phyloP scores from a whole-genome alignment of 2,797 vertebrate genomes.

The Sebastes taczanowskii region DNA sequence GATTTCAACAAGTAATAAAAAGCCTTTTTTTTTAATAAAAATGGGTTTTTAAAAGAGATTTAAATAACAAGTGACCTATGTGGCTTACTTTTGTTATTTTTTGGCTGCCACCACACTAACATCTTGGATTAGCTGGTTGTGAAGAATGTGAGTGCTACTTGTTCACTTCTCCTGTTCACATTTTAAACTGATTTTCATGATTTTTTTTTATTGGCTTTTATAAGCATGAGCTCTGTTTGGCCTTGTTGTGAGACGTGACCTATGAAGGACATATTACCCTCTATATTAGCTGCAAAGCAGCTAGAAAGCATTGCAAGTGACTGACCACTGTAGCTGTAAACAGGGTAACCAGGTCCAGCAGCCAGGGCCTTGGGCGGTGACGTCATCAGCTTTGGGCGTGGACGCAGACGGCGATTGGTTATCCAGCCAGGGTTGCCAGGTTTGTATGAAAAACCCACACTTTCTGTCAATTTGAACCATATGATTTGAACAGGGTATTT shows the following conservation, averaged over 20 bases:
- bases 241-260: not conserved
- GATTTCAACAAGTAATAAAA: not conserved
- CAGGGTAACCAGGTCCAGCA: conserved; percentile 8
- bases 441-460: conserved; percentile 12
- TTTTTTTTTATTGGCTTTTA: not conserved
- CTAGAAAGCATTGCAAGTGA: not conserved
- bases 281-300: not conserved
- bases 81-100: not conserved
- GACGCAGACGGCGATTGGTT: conserved; percentile 26
- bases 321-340: not conserved
- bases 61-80: not conserved
- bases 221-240: not conserved
- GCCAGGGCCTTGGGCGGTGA: conserved; percentile 23
- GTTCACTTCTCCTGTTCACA: not conserved
- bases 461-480: not conserved
- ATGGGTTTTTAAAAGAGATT: too few relatives aligned
- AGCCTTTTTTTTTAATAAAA: too few relatives aligned
- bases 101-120: not conserved
- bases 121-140: not conserved
- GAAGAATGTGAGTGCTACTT: not conserved
- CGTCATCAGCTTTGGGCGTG: conserved; percentile 74
- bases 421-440: conserved; percentile 59
- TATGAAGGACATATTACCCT: not conserved
- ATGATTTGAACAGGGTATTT: not conserved
- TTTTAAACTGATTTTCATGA: not conserved